Evolutionary conservation across 2,888 invertebrate species (phyloP), one percentile per base, ranked within the genome.

Genomic region (Tetranychus truncatus): DNA sequence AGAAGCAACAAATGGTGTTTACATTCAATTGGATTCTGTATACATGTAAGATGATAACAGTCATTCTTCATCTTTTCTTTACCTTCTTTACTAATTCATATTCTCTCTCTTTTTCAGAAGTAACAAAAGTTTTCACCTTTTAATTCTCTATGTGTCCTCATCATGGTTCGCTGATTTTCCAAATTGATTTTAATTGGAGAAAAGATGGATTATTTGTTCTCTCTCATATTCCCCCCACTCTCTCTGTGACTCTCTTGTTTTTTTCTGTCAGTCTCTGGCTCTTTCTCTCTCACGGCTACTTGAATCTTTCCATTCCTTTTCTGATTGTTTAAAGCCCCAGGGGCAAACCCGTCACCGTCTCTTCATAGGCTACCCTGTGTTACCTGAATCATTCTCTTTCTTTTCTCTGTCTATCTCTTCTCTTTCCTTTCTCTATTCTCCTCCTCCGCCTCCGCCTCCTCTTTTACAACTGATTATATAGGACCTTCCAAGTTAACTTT

Each of bases 101-200:
- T 55, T 55, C 15, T 55, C 7, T 55, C 15, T 55, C 55, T 55
- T 55, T 55, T 55, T 0, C 9, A 15, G 15, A 15, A 55, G 55
- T 15, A 55, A 55, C 55, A 55, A 55, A 55, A 15, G 55, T 55
- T 67, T 67, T 69, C 69, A 24, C 69, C 24, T 24, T 69, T 24
- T 18, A 18, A 11, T 11, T 20, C n/a, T 21, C 69, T 69, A 18
- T 69, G 69, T 20, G 9, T 11, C 69, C 69, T 8, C n/a, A 24
- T 11, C 69, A 69, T 69, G 69, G 21, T 69, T 69, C n/a, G 69
- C 20, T 20, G 69, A 69, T 69, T 69, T 24, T 24, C 21, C 20
- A 69, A 69, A 69, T 69, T 69, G 69, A 69, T 69, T 69, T 69
- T 24, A 69, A 69, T 69, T 69, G 20, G 69, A 69, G 69, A 20